Evolutionary conservation across 1,140 invertebrate species (phyloP).

Genomic region (Wasmannia auropunctata): DNA sequence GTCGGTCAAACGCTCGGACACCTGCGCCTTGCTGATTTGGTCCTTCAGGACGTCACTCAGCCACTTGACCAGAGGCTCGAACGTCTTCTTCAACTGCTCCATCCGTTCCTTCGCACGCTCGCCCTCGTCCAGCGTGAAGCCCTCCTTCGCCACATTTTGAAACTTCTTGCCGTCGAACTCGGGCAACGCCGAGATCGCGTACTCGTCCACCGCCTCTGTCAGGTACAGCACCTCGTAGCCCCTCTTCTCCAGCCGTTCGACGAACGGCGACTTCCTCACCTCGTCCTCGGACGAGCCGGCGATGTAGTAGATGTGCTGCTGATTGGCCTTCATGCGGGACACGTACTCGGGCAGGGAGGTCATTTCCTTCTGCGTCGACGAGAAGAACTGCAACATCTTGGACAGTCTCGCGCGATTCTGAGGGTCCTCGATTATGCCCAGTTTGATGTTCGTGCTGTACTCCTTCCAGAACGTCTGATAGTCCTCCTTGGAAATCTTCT

Average conservation of each 20-base stretch:
- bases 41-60: slow-evolving; percentile 95
- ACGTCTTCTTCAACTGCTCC: slow-evolving; percentile 92
- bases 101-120: slow-evolving; percentile 93
- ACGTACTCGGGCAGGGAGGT: slow-evolving; percentile 96
- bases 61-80: slow-evolving; percentile 97
- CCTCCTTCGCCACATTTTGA: slow-evolving; percentile 99
- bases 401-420: slow-evolving; percentile 97
- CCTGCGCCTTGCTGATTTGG: slow-evolving; percentile 92
- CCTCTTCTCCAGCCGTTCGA: slow-evolving; percentile 96
- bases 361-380: slow-evolving; percentile 89
- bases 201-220: slow-evolving; percentile 99
- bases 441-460: slow-evolving; percentile 99
- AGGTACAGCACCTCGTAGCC: slow-evolving; percentile 99
- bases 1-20: slow-evolving; percentile 96
- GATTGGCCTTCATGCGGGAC: slow-evolving; percentile 98
- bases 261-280: slow-evolving; percentile 97
- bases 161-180: slow-evolving; percentile 99
- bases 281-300: slow-evolving; percentile 96
- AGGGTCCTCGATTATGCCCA: slow-evolving; percentile 99
- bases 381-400: slow-evolving; percentile 96
- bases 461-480: slow-evolving; percentile 99
- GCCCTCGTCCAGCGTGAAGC: slow-evolving; percentile 94
- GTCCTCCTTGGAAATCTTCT: slow-evolving; percentile 96
- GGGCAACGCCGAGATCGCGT: slow-evolving; percentile 98
- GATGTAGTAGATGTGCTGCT: slow-evolving; percentile 98